Base-by-base conservation (phyloP, 2,888 invertebrate genomes). In the Caenorhabditis becei region DNA sequence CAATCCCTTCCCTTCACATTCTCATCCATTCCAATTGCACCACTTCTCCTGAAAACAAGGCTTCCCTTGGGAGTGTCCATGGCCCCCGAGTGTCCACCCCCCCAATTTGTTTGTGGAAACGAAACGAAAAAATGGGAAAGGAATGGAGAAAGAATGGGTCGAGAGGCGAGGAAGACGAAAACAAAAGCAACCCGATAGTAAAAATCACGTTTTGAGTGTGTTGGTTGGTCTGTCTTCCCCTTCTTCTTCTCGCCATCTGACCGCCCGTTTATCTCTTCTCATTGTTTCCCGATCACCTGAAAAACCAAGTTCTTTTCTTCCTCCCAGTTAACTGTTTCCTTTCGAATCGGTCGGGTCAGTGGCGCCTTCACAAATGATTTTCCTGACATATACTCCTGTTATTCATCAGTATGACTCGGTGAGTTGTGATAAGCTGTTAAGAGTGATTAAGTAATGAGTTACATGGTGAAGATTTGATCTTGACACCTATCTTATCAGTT, bases 181-280 rank as follows among this genome's bases (percentile, higher is more conserved):
- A 72, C 62, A 72, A 62, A 72, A 72, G 56, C 51, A 70, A 61
- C 59, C 62, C 63, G 63, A 72, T 63, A 72, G 72, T 72, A 72
- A 72, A 72, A 72, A 72, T 72, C 72, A 72, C 72, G 72, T 72
- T 72, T 72, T 72, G 44, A 63, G 63, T 63, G 63, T 63, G 47
- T 62, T n/a, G 47, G 47, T 47, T 24, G 35, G 54, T 56, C 56
- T 67, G 23, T 61, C 8, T 67, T 41, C 47, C 18, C 44, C 56
- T 41, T 41, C 44, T 56, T 37, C 41, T 58, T 26, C 56, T 41
- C 24, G 10, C 49, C 49, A 32, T 58, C 51, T 62, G 32, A 35
- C 37, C 37, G 58, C 35, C 54, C 54, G 54, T 53, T 56, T 32
- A 24, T 51, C 24, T 51, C 54, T 32, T 32, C 11, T 32, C 54